Percentiles rank a stretch among this genome's conserved stretches.
Conservation (phyloP, 2,888 invertebrate species). For the Frankliniella intonsa region DNA sequence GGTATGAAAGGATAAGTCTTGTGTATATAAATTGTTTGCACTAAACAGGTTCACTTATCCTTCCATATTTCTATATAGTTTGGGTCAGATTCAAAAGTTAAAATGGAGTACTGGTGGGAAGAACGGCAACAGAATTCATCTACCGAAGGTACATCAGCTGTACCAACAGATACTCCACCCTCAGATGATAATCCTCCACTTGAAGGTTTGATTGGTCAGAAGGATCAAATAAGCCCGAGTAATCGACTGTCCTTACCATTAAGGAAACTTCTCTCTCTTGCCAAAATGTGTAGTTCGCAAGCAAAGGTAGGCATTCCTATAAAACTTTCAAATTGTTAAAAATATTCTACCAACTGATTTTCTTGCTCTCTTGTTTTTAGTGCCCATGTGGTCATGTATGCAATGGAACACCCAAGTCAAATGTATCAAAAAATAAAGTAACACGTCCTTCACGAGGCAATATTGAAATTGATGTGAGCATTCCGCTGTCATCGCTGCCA, state of each 20-base stretch:
- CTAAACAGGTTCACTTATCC: constrained; percentile 28
- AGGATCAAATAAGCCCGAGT: background rate
- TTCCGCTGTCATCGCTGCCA: background rate
- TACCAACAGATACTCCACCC: too few relatives aligned
- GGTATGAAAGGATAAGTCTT: constrained; percentile 50
- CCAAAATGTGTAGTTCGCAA: constrained; percentile 47
- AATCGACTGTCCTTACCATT: constrained; percentile 43
- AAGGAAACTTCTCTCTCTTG: constrained; percentile 48
- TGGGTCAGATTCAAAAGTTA: constrained; percentile 67
- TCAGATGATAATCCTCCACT: too few relatives aligned
- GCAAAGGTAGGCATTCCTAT: constrained; percentile 44
- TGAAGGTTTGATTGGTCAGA: background rate
- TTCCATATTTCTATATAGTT: constrained; percentile 50
- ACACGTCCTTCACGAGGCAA: background rate
- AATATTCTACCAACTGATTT: background rate
- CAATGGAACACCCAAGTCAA: background rate
- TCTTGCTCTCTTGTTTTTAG: background rate
- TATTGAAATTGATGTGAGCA: background rate
- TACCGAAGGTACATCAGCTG: constrained; percentile 38
- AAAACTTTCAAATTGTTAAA: constrained; percentile 27
- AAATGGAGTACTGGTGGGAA: constrained; percentile 77
- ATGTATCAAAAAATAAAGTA: background rate
- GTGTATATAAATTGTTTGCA: constrained; percentile 4
- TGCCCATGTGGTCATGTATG: background rate
- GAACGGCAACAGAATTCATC: constrained; percentile 42